A percentile compares a stretch with the other conserved stretches of the same genome.
Evolutionary conservation across 2,113 vertebrate species (phyloP).

Genomic region (Anolis carolinensis): DNA sequence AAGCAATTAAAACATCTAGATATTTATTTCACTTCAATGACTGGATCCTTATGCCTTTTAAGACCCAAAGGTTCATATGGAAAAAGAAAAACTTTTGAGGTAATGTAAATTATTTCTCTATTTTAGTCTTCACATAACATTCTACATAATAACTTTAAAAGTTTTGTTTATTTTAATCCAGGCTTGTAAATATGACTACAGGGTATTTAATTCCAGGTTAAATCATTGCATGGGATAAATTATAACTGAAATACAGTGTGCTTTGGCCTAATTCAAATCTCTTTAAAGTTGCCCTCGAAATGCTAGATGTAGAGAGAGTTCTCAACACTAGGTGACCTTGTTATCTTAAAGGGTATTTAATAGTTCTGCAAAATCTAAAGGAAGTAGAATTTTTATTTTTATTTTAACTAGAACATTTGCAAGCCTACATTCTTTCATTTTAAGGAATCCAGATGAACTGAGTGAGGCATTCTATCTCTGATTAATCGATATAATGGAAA

Average conservation of each 20-base stretch:
- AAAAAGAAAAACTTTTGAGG: constrained; percentile 68
- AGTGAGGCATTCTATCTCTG: constrained; percentile 41
- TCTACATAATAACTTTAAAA: constrained; percentile 48
- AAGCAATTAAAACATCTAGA: constrained; percentile 73
- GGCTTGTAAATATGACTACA: constrained; percentile 39
- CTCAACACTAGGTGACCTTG: constrained; percentile 63
- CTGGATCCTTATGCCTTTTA: constrained; percentile 74
- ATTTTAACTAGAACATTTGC: constrained; percentile 49
- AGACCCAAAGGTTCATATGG: constrained; percentile 72
- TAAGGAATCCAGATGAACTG: constrained; percentile 58
- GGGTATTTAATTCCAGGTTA: constrained; percentile 37
- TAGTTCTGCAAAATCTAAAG: constrained; percentile 63
- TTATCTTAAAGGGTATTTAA: constrained; percentile 63
- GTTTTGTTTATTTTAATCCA: constrained; percentile 57
- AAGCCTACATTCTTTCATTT: constrained; percentile 61
- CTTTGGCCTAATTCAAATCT: not conserved
- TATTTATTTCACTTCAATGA: constrained; percentile 71
- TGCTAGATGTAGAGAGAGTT: constrained; percentile 48
- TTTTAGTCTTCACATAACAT: not conserved
- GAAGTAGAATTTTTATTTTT: constrained; percentile 35
- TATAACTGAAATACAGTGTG: constrained; percentile 18
- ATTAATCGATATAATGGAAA: constrained; percentile 45
- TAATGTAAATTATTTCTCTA: not conserved
- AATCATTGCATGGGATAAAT: constrained; percentile 39
- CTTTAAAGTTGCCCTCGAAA: constrained; percentile 51